These are phyloP conservation scores for Tragelaphus eurycerus DNA, from an alignment of 2,797 vertebrate genomes.

Conservation along the genomic window DNA sequence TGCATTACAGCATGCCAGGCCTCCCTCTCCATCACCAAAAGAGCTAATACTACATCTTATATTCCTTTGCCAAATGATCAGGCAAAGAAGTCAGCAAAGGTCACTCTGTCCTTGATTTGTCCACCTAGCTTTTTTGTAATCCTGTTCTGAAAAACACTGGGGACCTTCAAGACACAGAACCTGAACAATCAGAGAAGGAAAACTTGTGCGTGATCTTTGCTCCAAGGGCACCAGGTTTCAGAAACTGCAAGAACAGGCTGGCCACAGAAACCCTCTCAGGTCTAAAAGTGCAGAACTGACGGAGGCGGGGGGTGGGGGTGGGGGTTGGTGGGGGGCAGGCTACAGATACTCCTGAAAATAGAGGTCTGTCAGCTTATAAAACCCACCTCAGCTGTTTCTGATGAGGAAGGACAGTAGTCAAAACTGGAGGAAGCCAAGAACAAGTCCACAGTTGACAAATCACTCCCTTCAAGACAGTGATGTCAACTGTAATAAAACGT, in stretches of 20 bases:
- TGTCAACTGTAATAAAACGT: conserved; percentile 57
- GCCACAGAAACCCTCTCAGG: neutral
- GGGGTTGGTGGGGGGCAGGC: neutral
- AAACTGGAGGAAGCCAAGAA: conserved; percentile 54
- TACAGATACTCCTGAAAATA: neutral
- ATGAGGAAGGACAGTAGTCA: conserved; percentile 55
- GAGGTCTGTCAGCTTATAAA: neutral
- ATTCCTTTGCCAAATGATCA: neutral
- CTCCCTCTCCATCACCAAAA: neutral
- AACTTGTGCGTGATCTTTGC: neutral
- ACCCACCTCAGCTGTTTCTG: conserved; percentile 4
- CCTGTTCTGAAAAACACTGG: neutral
- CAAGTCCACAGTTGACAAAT: conserved; percentile 60
- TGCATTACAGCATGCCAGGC: neutral
- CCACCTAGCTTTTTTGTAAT: neutral
- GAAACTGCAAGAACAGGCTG: neutral
- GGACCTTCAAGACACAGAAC: neutral
- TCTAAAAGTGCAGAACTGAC: neutral
- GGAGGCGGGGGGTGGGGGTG: fast-evolving
- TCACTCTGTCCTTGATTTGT: neutral
- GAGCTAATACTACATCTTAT: neutral
- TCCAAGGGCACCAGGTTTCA: neutral
- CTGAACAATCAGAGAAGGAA: neutral
- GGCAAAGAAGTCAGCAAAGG: neutral
- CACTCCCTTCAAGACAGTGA: conserved; percentile 54